A percentile compares a stretch with the other conserved stretches of the same genome.
phyloP scores from a whole-genome alignment of 1,140 invertebrate genomes.

The Drosophila lacertosa region DNA sequence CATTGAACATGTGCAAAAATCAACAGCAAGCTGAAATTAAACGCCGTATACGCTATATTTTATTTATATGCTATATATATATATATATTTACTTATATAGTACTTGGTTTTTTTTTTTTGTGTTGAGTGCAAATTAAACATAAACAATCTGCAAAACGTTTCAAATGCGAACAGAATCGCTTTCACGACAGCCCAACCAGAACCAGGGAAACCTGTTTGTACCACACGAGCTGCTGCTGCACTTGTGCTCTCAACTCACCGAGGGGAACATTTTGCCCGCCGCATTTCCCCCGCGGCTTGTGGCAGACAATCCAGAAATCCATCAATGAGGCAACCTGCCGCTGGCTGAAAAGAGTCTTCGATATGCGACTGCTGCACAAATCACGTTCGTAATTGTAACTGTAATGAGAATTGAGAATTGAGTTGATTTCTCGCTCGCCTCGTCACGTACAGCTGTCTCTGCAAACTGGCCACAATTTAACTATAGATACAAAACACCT shows the following conservation, averaged over 20 bases:
- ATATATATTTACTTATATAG: not conserved
- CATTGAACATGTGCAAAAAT: constrained; percentile 57
- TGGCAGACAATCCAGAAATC: constrained; percentile 33
- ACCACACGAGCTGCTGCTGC: not conserved
- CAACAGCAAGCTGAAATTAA: constrained; percentile 54
- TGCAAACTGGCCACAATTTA: constrained; percentile 24
- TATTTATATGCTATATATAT: constrained; percentile 44
- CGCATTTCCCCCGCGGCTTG: not conserved
- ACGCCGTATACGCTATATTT: constrained; percentile 19
- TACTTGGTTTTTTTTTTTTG: not conserved
- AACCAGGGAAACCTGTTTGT: constrained; percentile 44
- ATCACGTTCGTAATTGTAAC: constrained; percentile 78
- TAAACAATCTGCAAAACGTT: constrained; percentile 38
- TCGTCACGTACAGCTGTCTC: constrained; percentile 34
- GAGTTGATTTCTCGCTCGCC: constrained; percentile 33
- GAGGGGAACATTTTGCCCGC: no score
- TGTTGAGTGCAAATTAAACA: constrained; percentile 26
- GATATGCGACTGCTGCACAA: constrained; percentile 48
- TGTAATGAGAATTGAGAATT: constrained; percentile 56
- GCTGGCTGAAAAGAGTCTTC: not conserved
- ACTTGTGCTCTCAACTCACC: constrained; percentile 10
- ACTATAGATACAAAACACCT: constrained; percentile 33
- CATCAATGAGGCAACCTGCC: constrained; percentile 35
- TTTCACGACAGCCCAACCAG: constrained; percentile 44
- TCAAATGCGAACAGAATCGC: constrained; percentile 47